Evolutionary conservation across 2,797 vertebrate genomes (phyloP).

Genomic region (Squalus acanthias): DNA sequence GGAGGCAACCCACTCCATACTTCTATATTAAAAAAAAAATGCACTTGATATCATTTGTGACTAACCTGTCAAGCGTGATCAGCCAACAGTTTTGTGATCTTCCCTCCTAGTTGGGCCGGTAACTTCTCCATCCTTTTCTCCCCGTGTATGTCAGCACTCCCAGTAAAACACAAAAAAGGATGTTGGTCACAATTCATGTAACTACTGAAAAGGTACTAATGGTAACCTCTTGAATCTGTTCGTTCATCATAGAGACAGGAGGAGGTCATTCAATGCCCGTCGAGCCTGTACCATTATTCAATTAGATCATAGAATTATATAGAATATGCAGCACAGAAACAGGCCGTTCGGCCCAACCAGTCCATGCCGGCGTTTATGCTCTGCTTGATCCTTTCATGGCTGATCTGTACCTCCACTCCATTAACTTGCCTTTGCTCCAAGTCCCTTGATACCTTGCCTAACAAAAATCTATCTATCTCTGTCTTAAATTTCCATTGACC

Average conservation of each 20-base stretch:
- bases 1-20: background rate
- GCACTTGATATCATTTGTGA: background rate
- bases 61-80: background rate
- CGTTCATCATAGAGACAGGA: background rate
- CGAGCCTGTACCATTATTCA: too few relatives aligned
- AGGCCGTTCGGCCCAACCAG: too few relatives aligned
- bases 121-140: background rate
- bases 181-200: background rate
- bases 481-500: background rate
- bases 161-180: background rate
- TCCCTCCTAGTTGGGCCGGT: background rate
- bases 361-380: too few relatives aligned
- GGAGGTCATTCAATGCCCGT: background rate
- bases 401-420: background rate
- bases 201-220: background rate
- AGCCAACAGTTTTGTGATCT: too few relatives aligned
- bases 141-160: background rate
- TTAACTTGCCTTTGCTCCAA: background rate
- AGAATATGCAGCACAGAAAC: too few relatives aligned
- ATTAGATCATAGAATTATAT: background rate
- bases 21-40: background rate
- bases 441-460: background rate
- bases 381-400: too few relatives aligned
- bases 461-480: background rate
- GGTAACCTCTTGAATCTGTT: background rate